Conservation (phyloP, 2,113 vertebrate species). For the Hemiprocne comata region DNA sequence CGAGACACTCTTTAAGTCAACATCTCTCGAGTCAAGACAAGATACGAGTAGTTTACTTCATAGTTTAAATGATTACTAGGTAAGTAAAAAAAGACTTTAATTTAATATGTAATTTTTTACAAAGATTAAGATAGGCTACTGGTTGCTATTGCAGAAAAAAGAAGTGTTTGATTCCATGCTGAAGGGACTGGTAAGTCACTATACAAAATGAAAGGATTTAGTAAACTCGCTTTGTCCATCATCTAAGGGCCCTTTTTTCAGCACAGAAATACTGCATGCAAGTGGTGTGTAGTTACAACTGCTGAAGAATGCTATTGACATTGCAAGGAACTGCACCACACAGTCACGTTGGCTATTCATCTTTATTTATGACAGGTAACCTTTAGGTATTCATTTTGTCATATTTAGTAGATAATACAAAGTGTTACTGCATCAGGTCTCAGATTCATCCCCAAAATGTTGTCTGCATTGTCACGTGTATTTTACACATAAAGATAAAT, state of each 20-base stretch:
- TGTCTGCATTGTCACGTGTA: not conserved
- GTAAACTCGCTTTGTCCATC: not conserved
- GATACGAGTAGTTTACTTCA: not conserved
- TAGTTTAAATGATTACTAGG: not conserved
- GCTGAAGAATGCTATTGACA: not conserved
- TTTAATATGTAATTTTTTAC: not conserved
- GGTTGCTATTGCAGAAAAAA: not conserved
- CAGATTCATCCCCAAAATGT: not conserved
- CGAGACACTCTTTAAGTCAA: not conserved
- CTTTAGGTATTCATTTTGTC: not conserved
- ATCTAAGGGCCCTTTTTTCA: not conserved
- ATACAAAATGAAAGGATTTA: not conserved
- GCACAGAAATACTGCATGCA: not conserved
- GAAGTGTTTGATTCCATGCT: not conserved
- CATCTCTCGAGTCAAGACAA: not conserved
- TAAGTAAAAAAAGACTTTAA: not conserved
- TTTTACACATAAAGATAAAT: not conserved
- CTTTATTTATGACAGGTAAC: not conserved
- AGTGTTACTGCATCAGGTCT: not conserved
- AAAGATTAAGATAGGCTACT: not conserved
- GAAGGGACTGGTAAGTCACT: not conserved
- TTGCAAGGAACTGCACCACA: not conserved
- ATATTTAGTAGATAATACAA: not conserved
- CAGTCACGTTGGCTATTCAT: not conserved
- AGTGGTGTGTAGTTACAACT: not conserved